Evolutionary conservation across 1,140 invertebrate genomes (phyloP), one percentile per base, ranked within the genome.

Genomic region (Plectus sambesii): DNA sequence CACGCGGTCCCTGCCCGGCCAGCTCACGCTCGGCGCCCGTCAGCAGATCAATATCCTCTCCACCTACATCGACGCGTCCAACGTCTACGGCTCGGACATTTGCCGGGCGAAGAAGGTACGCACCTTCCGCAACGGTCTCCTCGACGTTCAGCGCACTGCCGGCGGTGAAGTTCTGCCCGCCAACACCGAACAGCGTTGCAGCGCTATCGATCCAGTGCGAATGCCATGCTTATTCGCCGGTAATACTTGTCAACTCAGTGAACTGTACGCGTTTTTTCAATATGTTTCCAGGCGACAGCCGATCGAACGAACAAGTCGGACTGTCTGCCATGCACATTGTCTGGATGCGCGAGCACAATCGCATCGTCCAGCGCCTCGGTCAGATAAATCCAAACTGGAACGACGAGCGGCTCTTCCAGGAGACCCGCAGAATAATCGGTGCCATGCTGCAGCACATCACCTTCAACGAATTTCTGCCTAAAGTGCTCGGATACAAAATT

Each of bases 361-460:
- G 55, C 24, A 6, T 58, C n/a, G 56, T 55, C 8, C 42, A 40
- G 12, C 48, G 43, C 17, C 36, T 58, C 4, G 42, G 48, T 6
- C 51, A 58, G 23, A 52, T 58, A 38, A 58, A 58, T 48, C 42
- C 33, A 2, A 25, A 36, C 8, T 58, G 56, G 56, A 36, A 44
- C 15, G 15, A 27, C 0, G 54, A 58, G 6, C 2, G 56, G 38
- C 43, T 53, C 5, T 58, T 56, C 46, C 56, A 58, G 61, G 83
- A 88, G 62, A 75, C 84, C 0, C 77, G 85, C 51, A 78, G 81
- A 46, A 80, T 89, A 19, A 82, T 89, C 1, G 78, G 82, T 2
- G 86, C 85, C 25, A 76, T 83, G 59, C 78, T 90, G 58, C 85
- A 90, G 58, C 82, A 85, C 58, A 84, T 92, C 29, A 84, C 83